phyloP scores from a whole-genome alignment of 2,113 vertebrate species.

The Myrmecobius fasciatus region DNA sequence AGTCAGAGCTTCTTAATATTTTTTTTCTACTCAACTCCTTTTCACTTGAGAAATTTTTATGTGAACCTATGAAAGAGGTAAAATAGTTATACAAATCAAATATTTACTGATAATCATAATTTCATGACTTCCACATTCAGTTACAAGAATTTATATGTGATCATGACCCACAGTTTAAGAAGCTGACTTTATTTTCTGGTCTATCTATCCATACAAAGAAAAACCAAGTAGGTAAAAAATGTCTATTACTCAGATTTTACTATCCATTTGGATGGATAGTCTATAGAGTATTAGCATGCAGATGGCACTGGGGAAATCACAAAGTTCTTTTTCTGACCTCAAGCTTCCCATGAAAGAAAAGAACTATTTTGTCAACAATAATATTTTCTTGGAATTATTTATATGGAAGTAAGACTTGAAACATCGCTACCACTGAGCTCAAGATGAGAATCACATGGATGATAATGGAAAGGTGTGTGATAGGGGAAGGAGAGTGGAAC shows the following conservation, averaged over 20 bases:
- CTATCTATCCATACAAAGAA: neutral
- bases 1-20: no score
- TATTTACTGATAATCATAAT: no score
- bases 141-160: no score
- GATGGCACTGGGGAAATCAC: neutral
- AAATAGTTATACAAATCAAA: no score
- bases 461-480: neutral
- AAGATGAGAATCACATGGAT: neutral
- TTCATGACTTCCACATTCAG: no score
- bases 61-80: no score
- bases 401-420: neutral
- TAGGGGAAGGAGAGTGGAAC: neutral
- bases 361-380: neutral
- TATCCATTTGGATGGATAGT: neutral
- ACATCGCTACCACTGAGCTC: neutral
- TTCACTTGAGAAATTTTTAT: no score
- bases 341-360: neutral
- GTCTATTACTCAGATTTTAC: neutral
- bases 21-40: no score
- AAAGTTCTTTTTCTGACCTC: neutral
- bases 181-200: neutral
- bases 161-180: no score
- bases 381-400: neutral
- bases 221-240: neutral
- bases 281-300: neutral